Base-by-base conservation (phyloP, 2,888 invertebrate species). In the Acleris cristana region DNA sequence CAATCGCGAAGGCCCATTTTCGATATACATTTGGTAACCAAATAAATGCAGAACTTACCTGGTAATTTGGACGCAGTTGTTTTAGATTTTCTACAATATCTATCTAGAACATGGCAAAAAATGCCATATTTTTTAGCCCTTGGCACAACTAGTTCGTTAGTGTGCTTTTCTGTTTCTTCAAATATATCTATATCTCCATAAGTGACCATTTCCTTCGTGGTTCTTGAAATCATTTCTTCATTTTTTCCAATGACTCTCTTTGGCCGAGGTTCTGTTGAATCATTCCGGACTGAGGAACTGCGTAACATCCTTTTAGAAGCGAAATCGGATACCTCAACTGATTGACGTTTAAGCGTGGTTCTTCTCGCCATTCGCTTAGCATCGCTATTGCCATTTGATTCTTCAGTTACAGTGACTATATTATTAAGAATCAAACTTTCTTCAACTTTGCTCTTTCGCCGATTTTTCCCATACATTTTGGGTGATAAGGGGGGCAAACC, bases 31-130 rank as follows among this genome's bases (percentile, higher is more conserved):
- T 23, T 26, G 1, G 40, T 8, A 54, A 18, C n/a, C 16, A 44
- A 21, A 8, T 26, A 18, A 51, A 18, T 7, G n/a, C n/a, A 44
- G 40, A 53, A 74, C 74, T 75, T 78, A 89, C 90, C 90, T 76
- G 84, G 61, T 57, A 80, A 62, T 76, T 84, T 85, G 60, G 78
- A 82, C 14, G 73, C 65, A 18, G 51, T 30, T 49, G 58, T 74
- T 74, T 74, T 81, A 2, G 79, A 67, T 55, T 71, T 70, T 48
- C 73, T 77, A 21, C 82, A 86, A 79, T 87, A 80, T 76, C 84
- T 88, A 54, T 86, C 79, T 70, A 91, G 73, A 83, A 86, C 85
- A 48, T 65, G 71, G 76, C 87, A 88, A 48, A 91, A 73, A 66
- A 88, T 78, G 69, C 86, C 86, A 18, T 86, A 49, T 18, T 40